These are phyloP conservation scores for Clarias pachynema DNA, from an alignment of 2,797 vertebrate species.

Conservation along the genomic window DNA sequence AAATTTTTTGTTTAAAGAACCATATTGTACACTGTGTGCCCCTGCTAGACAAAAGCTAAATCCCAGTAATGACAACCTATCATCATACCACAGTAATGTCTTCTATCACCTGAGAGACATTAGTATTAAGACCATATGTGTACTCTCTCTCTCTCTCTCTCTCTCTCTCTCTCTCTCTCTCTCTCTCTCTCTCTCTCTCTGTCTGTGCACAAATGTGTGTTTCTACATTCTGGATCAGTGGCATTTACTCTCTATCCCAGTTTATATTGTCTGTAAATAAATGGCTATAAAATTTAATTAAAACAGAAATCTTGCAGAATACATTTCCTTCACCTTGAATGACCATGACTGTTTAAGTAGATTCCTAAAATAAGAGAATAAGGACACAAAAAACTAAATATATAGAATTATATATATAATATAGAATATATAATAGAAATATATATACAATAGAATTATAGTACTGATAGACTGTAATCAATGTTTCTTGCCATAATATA, in stretches of 20 bases:
- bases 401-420: too few relatives aligned
- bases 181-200: background rate
- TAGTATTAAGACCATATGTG: conserved; percentile 68
- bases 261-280: background rate
- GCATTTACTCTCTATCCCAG: background rate
- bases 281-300: background rate
- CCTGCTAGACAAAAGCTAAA: background rate
- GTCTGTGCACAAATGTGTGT: background rate
- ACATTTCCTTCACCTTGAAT: background rate
- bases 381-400: too few relatives aligned
- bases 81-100: conserved; percentile 50
- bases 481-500: too few relatives aligned
- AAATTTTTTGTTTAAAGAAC: background rate
- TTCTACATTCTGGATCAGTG: conserved; percentile 31
- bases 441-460: too few relatives aligned
- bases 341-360: too few relatives aligned
- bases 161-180: background rate
- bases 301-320: background rate
- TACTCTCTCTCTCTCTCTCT: background rate
- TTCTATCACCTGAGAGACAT: conserved; percentile 59
- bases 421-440: too few relatives aligned
- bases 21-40: background rate
- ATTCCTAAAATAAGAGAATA: too few relatives aligned
- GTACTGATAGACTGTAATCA: too few relatives aligned
- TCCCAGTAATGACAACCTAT: conserved; percentile 40